Evolutionary conservation across 2,797 vertebrate species (phyloP).

Genomic region (Anabas testudineus): DNA sequence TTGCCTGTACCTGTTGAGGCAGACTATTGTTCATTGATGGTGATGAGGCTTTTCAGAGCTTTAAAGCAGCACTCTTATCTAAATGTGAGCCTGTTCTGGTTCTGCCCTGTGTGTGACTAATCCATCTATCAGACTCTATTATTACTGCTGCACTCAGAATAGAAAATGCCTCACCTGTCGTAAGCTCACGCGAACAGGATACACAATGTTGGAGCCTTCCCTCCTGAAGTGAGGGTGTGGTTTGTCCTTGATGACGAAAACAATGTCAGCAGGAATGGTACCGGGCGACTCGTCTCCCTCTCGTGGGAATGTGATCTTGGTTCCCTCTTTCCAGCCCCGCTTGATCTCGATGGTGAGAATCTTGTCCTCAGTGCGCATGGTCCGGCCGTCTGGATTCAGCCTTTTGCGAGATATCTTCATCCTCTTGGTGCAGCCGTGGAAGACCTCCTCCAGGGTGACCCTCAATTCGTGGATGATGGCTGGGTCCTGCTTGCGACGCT

Average conservation of each 20-base stretch:
- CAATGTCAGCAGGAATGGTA: slow-evolving; percentile 97
- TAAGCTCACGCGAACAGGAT: slow-evolving; percentile 93
- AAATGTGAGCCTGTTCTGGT: slow-evolving; percentile 35
- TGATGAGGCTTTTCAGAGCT: slow-evolving; percentile 15
- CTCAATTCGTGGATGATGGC: slow-evolving; percentile 96
- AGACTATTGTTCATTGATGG: slow-evolving; percentile 48
- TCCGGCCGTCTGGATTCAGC: slow-evolving; percentile 94
- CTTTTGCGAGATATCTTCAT: slow-evolving; percentile 98
- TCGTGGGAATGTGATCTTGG: slow-evolving; percentile 98
- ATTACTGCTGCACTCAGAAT: slow-evolving; percentile 40
- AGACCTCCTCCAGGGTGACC: slow-evolving; percentile 97
- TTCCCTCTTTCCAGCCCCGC: slow-evolving; percentile 98
- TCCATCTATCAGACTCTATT: slow-evolving; percentile 55
- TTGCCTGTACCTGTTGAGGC: slow-evolving; percentile 22
- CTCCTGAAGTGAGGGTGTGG: slow-evolving; percentile 95
- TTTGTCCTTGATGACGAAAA: slow-evolving; percentile 99
- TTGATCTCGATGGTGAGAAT: slow-evolving; percentile 99
- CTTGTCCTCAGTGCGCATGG: slow-evolving; percentile 95
- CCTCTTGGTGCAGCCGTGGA: slow-evolving; percentile 95
- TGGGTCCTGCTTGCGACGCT: slow-evolving; percentile 95
- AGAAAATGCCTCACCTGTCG: slow-evolving; percentile 89
- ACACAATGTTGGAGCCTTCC: slow-evolving; percentile 96
- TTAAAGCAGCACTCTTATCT: slow-evolving; percentile 27
- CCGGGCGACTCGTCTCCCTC: slow-evolving; percentile 95
- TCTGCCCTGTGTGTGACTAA: slow-evolving; percentile 54